Percentiles rank a stretch among this genome's conserved stretches.
These are phyloP conservation scores for Lithophane leautieri DNA, from an alignment of 2,888 invertebrate genomes.

Conservation along the genomic window DNA sequence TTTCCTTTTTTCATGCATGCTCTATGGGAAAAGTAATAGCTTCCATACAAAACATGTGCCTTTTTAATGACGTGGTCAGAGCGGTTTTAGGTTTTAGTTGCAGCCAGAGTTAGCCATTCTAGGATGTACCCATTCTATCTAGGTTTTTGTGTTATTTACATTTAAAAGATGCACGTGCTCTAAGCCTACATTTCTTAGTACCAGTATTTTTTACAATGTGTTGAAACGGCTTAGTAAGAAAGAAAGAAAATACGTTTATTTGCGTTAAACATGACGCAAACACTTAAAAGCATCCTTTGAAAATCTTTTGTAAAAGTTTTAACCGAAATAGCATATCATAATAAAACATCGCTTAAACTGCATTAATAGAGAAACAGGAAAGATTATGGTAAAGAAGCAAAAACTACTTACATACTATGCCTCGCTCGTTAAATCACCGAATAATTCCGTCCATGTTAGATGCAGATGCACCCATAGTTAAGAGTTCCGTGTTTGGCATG, in stretches of 20 bases:
- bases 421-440: not conserved
- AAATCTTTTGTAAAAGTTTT: too few species aligned
- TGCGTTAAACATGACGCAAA: too few species aligned
- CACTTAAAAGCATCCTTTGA: too few species aligned
- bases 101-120: not conserved
- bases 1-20: constrained; percentile 34
- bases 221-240: not conserved
- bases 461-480: constrained; percentile 46
- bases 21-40: constrained; percentile 34
- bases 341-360: not conserved
- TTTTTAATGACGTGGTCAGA: constrained; percentile 42
- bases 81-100: constrained; percentile 8
- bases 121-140: not conserved
- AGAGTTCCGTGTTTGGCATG: constrained; percentile 46
- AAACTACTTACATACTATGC: not conserved
- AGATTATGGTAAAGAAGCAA: not conserved
- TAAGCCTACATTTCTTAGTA: not conserved
- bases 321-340: too few species aligned
- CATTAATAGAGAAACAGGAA: not conserved
- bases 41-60: constrained; percentile 28
- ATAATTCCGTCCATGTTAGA: constrained; percentile 17
- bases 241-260: too few species aligned
- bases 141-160: not conserved
- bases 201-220: too few species aligned
- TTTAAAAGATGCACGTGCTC: not conserved